Evolutionary conservation across 2,797 vertebrate genomes (phyloP).

Genomic region (Lophotriccus pileatus): DNA sequence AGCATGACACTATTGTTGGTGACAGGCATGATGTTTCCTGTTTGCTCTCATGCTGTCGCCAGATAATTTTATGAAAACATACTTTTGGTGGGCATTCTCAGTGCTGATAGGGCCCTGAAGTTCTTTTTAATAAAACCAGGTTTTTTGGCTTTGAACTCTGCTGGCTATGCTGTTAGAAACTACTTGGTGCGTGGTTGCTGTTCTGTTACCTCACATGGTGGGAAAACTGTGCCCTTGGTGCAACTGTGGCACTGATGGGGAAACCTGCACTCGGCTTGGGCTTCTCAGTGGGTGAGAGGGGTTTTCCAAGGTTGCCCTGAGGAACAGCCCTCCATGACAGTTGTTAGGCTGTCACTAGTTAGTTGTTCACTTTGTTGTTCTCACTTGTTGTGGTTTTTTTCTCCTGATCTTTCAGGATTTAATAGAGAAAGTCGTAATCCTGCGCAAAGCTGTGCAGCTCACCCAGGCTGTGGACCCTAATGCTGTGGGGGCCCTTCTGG

Average conservation of each 20-base stretch:
- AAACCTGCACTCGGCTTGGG: neutral
- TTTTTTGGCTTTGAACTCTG: neutral
- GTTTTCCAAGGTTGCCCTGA: neutral
- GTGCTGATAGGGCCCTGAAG: neutral
- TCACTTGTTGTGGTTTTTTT: neutral
- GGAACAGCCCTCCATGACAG: neutral
- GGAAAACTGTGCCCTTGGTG: accelerated
- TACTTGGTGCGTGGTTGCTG: neutral
- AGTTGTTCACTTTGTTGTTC: neutral
- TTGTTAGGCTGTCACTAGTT: neutral
- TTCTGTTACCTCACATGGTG: accelerated
- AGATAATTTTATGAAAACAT: neutral
- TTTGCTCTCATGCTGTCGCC: neutral
- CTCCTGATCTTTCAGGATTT: constrained; percentile 81
- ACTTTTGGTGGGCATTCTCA: neutral
- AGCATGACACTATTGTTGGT: neutral
- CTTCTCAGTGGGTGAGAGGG: accelerated
- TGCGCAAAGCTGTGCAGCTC: constrained; percentile 86
- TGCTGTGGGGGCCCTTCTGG: constrained; percentile 83
- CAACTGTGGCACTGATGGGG: neutral
- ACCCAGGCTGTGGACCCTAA: constrained; percentile 76
- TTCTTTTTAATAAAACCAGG: neutral
- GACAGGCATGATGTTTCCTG: neutral
- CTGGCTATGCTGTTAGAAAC: neutral
- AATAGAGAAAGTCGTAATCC: constrained; percentile 94